Base-by-base conservation (phyloP, 2,113 vertebrate species). In the Phrynosoma blainvillii region DNA sequence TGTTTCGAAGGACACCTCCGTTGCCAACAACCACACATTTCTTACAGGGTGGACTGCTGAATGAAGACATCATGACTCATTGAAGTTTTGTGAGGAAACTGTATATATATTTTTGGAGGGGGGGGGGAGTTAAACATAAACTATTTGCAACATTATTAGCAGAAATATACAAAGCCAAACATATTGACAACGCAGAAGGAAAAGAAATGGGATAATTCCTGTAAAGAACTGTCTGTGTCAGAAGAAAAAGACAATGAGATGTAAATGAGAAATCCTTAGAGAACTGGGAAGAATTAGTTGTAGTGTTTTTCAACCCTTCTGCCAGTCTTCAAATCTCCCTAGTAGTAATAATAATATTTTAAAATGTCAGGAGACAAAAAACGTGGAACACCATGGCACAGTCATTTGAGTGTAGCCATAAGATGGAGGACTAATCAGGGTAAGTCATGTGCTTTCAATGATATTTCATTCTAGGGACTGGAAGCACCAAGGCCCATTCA, bases 11-110 rank as follows among this genome's bases (percentile, higher is more conserved):
- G 6, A 98, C 85, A 88, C 96, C 97, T 93, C 97, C 97, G 59
- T 97, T 98, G 76, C 97, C 97, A 0, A 98, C 96, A 82, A 98
- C 97, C 84, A 98, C 79, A 70, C 97, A 98, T 70, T 92, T 96
- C 84, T 96, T 96, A 92, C 96, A 97, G 1, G 96, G 88, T 81
- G 94, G 4, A 2, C 97, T 98, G 93, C 30, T 52, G 91, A 93
- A 83, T 71, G 95, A 91, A 94, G 0, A 93, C 8, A 95, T 25
- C 32, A 86, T 84, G 11, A 79, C 71, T 30, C 84, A 0, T 47
- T 42, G 21, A 0, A 40, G 62, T 40, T 52, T 75, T 27, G 42
- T 36, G 23, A 16, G 40, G 30, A 16, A 70, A 65, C 36, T 40
- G 16, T 36, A 36, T 79, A 30, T 23, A n/a, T 81, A 81, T 7